A percentile compares a stretch with the other conserved stretches of the same genome.
Conservation (phyloP, 2,113 vertebrate species). For the Bos indicus region DNA sequence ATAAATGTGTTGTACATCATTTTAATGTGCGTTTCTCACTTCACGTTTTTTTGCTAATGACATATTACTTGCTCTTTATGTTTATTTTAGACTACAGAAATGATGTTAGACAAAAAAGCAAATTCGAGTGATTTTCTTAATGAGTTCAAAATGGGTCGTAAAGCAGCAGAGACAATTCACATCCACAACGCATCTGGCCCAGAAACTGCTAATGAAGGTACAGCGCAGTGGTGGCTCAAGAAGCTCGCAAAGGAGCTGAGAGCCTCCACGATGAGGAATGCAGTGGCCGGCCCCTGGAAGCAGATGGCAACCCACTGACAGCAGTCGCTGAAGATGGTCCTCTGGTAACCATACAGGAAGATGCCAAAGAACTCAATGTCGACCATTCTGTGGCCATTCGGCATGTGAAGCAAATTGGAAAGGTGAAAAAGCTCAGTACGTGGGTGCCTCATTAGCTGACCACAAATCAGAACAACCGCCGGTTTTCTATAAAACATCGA, state of each 20-base stretch:
- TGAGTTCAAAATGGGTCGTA: not conserved
- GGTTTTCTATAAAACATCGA: not conserved
- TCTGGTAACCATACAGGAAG: not conserved
- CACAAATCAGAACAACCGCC: not conserved
- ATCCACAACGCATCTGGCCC: not conserved
- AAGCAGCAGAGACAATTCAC: not conserved
- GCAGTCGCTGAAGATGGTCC: not conserved
- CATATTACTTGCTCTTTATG: not conserved
- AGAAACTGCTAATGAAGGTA: not conserved
- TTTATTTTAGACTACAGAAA: not conserved
- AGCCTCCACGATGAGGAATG: not conserved
- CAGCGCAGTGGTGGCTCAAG: not conserved
- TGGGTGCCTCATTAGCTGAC: not conserved
- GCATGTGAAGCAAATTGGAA: not conserved
- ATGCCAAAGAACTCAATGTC: not conserved
- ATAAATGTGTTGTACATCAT: not conserved
- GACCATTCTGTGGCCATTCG: fast-evolving
- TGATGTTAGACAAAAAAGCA: not conserved
- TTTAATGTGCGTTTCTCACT: not conserved
- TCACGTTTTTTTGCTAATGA: not conserved
- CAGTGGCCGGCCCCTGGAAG: not conserved
- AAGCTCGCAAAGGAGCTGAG: not conserved
- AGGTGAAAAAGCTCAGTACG: not conserved
- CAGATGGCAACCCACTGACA: not conserved
- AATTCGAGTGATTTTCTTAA: not conserved